Percentiles rank a stretch among this genome's conserved stretches.
phyloP scores from a whole-genome alignment of 2,797 vertebrate genomes.

The Monodelphis domestica region DNA sequence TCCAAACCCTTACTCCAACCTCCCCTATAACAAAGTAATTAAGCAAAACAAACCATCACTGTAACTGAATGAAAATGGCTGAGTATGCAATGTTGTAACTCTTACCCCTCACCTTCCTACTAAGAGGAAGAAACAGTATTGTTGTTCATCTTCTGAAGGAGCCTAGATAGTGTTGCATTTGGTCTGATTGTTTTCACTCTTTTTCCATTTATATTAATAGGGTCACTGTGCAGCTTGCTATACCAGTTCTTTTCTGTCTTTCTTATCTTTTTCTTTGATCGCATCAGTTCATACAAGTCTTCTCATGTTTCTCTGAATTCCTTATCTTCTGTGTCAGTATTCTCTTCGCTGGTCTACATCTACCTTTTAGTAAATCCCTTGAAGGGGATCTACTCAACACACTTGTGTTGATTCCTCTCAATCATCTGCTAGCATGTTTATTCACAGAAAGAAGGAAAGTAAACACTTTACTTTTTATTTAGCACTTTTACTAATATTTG shows the following conservation, averaged over 20 bases:
- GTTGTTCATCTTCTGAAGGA: background rate
- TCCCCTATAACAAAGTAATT: background rate
- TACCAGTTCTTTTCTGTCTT: background rate
- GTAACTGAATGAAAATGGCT: background rate
- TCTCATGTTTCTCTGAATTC: background rate
- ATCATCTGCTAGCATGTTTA: background rate
- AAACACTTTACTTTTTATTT: background rate
- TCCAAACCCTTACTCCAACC: background rate
- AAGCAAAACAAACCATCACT: background rate
- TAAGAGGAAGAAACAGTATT: background rate
- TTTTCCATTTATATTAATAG: background rate
- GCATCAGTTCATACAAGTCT: background rate
- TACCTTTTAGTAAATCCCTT: background rate
- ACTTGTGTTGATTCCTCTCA: background rate
- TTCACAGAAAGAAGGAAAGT: background rate
- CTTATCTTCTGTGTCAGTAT: background rate
- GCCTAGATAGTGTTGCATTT: background rate
- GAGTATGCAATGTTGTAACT: background rate
- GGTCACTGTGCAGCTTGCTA: background rate
- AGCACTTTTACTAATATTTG: no score
- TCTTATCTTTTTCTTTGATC: no score
- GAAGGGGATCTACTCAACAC: background rate
- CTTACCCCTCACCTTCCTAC: background rate
- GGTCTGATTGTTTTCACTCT: background rate
- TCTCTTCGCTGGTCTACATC: background rate